Conservation (phyloP, 2,113 vertebrate genomes). For the Tupaia tana region DNA sequence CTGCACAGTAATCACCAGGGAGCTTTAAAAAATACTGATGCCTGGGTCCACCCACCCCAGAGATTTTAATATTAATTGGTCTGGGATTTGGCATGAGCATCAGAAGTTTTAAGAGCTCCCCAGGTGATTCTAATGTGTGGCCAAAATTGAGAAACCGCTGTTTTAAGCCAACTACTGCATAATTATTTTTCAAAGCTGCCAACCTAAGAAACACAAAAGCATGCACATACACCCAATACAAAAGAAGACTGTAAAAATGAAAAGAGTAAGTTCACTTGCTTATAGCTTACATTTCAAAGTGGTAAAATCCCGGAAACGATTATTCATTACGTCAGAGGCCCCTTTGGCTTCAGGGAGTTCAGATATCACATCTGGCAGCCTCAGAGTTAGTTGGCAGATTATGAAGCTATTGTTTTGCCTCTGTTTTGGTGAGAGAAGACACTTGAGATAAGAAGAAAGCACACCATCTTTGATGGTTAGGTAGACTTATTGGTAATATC, state of each 20-base stretch:
- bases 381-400: neutral
- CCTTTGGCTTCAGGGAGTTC: neutral
- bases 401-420: neutral
- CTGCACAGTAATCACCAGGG: neutral
- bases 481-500: neutral
- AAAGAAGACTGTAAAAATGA: neutral
- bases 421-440: neutral
- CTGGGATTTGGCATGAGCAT: neutral
- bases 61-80: slow-evolving; percentile 28
- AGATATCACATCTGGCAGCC: neutral
- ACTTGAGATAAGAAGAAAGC: neutral
- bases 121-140: neutral
- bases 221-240: neutral
- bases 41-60: neutral
- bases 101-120: neutral
- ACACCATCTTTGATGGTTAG: neutral
- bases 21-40: slow-evolving; percentile 25
- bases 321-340: slow-evolving; percentile 3
- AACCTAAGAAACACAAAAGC: neutral
- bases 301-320: neutral
- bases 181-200: slow-evolving; percentile 43
- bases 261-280: slow-evolving; percentile 14
- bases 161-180: slow-evolving; percentile 2
- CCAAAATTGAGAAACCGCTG: neutral
- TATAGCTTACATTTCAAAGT: neutral